Base-by-base conservation (phyloP, 23 tunicate species). In the Clavelina lepadiformis region DNA sequence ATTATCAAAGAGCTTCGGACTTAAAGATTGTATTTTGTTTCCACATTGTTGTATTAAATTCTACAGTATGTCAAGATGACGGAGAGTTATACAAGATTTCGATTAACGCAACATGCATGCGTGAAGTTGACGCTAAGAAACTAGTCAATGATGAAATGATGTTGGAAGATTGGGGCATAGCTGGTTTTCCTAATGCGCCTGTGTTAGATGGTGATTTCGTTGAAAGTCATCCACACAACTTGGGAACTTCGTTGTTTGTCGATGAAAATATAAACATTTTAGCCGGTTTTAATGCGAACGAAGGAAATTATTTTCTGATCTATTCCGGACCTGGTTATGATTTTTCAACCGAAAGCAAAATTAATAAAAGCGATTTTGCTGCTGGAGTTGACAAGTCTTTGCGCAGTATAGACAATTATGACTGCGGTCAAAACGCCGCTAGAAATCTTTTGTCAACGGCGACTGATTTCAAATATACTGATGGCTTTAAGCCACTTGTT, bases 271-370 rank as follows among this genome's bases (percentile, higher is more conserved):
- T 76, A 28, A 85, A 85, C 51, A 37, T 86, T 3, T 32, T 86
- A 21, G 85, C 81, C 0, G 95, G 95, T 7, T 78, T 73, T 32
- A 86, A 86, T 71, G 79, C 63, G 2, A 86, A 86, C 60, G 95
- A 86, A 66, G 95, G 95, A 0, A 78, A 72, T 35, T 86, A 86
- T 49, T 86, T 86, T 46, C 79, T 86, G 21, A 77, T 86, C 5
- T 86, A 86, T 67, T 62, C 77, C 3, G 28, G n/a, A 36, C 57
- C 25, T 0, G 79, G 74, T 11, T 86, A 35, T 58, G 34, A 58
- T 50, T 26, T 86, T 8, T n/a, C 29, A 13, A 36, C 24, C 5
- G 63, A 65, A 31, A 75, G 58, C 36, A 52, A 35, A 22, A 86
- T 86, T 34, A 29, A 29, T 5, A 44, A 34, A 0, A 41, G 57